Base-by-base conservation (phyloP, 2,888 invertebrate species). In the Aproaerema taeniolella region DNA sequence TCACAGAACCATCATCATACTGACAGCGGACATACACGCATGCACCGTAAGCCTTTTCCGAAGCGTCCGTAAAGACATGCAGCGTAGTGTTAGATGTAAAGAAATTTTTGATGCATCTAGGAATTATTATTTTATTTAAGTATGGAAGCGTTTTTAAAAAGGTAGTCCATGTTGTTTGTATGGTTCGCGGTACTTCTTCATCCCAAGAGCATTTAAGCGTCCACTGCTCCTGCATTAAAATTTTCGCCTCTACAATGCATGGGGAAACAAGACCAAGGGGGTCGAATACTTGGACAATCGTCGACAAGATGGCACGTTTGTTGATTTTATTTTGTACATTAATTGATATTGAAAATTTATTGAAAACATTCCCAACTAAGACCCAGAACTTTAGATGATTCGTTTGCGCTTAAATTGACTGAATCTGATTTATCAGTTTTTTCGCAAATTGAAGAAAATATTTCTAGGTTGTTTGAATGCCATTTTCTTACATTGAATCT, bases 171-270 rank as follows among this genome's bases (percentile, higher is more conserved):
- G n/a, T 2, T 9, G n/a, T 30, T 14, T 20, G 2, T 10, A 42
- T n/a, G n/a, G n/a, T n/a, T n/a, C n/a, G n/a, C n/a, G 44, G 7
- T 11, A 46, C 32, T 16, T 25, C 30, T 7, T 45, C 41, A 34
- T 42, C 47, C 47, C 49, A 52, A 1, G 13, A 24, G 6, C 15
- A 15, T 26, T 46, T 45, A 4, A 32, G 8, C 7, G 37, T 10
- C 49, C 51, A 49, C n/a, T 49, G 25, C 10, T 33, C 41, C 17
- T 51, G 51, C 32, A 51, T 17, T 2, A 51, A 7, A 9, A 51
- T 41, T 41, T 51, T 49, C 2, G 44, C 41, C 35, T 33, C 16
- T 1, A 50, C 26, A 12, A 46, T 35, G 17, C 42, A 41, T 6
- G 49, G 46, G 14, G 13, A 12, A 1, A 50, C 16, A 1, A 47